Evolutionary conservation across 2,797 vertebrate species (phyloP).

Genomic region (Gallirallus australis): DNA sequence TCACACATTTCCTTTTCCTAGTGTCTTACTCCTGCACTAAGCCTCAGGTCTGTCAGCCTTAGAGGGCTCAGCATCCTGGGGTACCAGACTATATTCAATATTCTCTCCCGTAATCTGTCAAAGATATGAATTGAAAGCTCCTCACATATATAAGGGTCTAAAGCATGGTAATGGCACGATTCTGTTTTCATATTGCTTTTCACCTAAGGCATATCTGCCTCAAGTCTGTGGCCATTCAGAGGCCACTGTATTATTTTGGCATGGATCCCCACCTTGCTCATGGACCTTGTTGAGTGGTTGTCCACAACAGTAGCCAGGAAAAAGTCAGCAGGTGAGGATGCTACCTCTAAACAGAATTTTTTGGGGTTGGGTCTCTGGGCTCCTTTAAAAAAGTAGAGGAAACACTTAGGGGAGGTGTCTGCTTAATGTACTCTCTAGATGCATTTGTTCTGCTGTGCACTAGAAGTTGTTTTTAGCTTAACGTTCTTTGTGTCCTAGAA

Average conservation of each 20-base stretch:
- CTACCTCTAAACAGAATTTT: neutral
- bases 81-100: neutral
- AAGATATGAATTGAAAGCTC: neutral
- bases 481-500: neutral
- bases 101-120: neutral
- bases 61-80: neutral
- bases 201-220: neutral
- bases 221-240: neutral
- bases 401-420: neutral
- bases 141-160: neutral
- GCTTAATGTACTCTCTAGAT: neutral
- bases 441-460: neutral
- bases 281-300: neutral
- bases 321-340: neutral
- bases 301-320: neutral
- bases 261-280: neutral
- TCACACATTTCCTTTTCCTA: neutral
- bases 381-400: neutral
- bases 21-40: neutral
- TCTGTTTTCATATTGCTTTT: neutral
- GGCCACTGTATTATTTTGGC: neutral
- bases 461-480: neutral
- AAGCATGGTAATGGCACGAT: neutral
- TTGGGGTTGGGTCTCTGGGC: neutral
- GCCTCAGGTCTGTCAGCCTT: neutral